These are phyloP conservation scores for Turnix velox DNA, from an alignment of 2,113 vertebrate genomes.

Conservation along the genomic window DNA sequence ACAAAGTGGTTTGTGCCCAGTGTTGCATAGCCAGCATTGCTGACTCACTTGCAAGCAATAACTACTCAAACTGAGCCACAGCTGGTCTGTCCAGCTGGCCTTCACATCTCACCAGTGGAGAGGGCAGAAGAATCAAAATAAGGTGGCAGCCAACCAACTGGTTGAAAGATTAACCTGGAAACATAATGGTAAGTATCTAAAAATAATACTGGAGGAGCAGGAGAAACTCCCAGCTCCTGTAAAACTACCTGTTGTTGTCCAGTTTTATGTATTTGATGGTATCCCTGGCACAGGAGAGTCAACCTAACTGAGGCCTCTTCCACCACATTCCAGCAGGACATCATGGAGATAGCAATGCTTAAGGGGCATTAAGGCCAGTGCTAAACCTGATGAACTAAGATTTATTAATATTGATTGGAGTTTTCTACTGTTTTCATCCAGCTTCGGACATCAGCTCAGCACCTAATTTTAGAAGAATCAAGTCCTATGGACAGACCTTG, in stretches of 20 bases:
- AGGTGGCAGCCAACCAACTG: not conserved
- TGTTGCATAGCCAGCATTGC: not conserved
- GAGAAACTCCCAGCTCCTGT: rapidly evolving
- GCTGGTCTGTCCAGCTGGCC: not conserved
- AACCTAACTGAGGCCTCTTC: not conserved
- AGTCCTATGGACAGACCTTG: not conserved
- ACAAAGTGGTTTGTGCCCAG: not conserved
- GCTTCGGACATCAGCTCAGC: not conserved
- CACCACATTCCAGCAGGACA: not conserved
- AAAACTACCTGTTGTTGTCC: too few relatives aligned
- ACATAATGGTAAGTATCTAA: not conserved
- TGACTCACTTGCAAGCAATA: not conserved
- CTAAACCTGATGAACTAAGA: not conserved
- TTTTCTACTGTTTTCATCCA: not conserved
- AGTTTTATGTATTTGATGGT: too few relatives aligned
- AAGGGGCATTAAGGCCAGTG: not conserved
- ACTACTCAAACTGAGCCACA: not conserved
- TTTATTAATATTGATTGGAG: not conserved
- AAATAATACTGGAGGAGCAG: not conserved
- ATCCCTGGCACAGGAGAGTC: not conserved
- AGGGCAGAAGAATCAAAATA: not conserved
- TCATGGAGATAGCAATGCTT: not conserved
- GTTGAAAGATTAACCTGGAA: not conserved
- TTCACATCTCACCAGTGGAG: not conserved
- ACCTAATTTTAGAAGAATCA: not conserved